These are phyloP conservation scores for Polypedilum pembai DNA, from an alignment of 1,140 invertebrate species.

Conservation along the genomic window DNA sequence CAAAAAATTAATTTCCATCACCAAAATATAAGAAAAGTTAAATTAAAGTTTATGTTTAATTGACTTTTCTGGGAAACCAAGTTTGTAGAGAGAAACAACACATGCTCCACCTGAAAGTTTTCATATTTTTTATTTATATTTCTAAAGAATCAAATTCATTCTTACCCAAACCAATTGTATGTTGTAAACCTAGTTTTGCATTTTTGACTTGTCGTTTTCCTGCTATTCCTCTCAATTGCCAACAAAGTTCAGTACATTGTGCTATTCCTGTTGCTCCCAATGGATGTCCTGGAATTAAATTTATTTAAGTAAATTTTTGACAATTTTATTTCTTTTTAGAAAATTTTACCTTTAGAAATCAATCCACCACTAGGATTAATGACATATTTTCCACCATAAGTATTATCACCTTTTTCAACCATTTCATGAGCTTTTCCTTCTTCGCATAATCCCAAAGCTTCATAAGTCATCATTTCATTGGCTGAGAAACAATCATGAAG, in stretches of 20 bases:
- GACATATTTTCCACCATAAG: conserved; percentile 92
- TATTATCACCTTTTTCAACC: conserved; percentile 90
- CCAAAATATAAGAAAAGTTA: too few relatives aligned
- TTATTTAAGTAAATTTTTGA: too few relatives aligned
- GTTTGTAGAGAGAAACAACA: too few relatives aligned
- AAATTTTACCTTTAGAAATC: conserved; percentile 68
- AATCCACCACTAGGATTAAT: conserved; percentile 96
- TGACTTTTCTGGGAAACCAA: too few relatives aligned
- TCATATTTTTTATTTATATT: too few relatives aligned
- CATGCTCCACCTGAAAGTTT: too few relatives aligned
- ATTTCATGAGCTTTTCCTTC: conserved; percentile 84
- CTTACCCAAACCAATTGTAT: conserved; percentile 87
- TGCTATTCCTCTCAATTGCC: conserved; percentile 86
- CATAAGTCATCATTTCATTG: conserved; percentile 97
- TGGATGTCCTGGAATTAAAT: conserved; percentile 92
- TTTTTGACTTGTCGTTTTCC: conserved; percentile 82
- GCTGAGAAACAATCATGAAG: conserved; percentile 98
- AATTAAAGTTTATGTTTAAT: too few relatives aligned
- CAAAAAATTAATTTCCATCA: too few relatives aligned
- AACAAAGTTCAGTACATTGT: conserved; percentile 90
- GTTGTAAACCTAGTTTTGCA: conserved; percentile 82
- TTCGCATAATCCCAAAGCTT: conserved; percentile 90
- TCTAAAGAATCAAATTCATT: too few relatives aligned
- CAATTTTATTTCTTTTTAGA: too few relatives aligned
- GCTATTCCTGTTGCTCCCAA: conserved; percentile 94